Base-by-base conservation (phyloP, 2,888 invertebrate genomes). In the Dicyrtoma fusca region DNA sequence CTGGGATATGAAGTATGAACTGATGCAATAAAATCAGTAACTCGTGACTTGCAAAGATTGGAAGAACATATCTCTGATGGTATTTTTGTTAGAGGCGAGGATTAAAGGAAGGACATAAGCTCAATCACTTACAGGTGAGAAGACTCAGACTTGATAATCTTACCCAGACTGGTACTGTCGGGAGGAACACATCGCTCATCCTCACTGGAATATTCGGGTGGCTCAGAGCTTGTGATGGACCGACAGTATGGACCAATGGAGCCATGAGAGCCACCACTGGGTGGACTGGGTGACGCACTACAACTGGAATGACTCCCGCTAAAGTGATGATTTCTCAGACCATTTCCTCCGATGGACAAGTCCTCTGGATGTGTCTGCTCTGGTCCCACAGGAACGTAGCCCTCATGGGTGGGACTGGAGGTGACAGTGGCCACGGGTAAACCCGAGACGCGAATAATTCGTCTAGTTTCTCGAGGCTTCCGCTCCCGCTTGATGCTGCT, bases 311-410 rank as follows among this genome's bases (percentile, higher is more conserved):
- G 78, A 71, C 79, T 79, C 14, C 80, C 78, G 34, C 76, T 78
- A 59, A 74, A 80, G 45, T 78, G 70, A 19, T 76, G 72, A 63
- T 62, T 66, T 51, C 76, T 71, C 10, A 75, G 59, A 13, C 68
- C 71, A 13, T 26, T 47, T 2, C 69, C 71, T 51, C 65, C 64
- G 68, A 94, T 89, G 70, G 93, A 93, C 76, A 95, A 86, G 83
- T 95, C 95, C 83, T 95, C 94, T 8, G 95, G 95, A 83, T 94
- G 94, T 1, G 94, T 94, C 85, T 95, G 95, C 83, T 91, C 93
- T 19, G 94, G 93, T 62, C 88, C 82, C 8, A 81, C 68, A 14
- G 73, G 19, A 10, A 72, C 19, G 72, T 65, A 65, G 25, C 44
- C 51, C n/a, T 71, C 68, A 61, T 69, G 66, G n/a, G 62, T 61